These are phyloP conservation scores for Bovichtus variegatus DNA, from an alignment of 2,797 vertebrate species.

Conservation along the genomic window DNA sequence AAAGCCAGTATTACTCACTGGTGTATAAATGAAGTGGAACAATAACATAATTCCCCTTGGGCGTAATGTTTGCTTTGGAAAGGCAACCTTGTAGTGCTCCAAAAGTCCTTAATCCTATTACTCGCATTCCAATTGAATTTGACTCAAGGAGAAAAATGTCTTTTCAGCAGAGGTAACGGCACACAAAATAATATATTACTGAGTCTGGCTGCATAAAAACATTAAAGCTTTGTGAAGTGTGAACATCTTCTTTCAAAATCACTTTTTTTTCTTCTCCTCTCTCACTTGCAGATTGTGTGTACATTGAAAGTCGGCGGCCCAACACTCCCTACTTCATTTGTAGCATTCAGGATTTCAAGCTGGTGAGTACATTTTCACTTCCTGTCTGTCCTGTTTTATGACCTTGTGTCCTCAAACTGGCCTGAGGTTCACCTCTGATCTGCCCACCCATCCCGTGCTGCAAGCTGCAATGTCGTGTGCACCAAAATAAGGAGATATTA, in stretches of 20 bases:
- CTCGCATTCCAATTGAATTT: constrained; percentile 87
- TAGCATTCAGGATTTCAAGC: constrained; percentile 99
- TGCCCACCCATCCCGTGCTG: constrained; percentile 1
- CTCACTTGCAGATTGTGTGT: constrained; percentile 95
- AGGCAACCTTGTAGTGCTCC: constrained; percentile 82
- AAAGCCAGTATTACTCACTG: constrained; percentile 74
- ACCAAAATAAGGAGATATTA: constrained; percentile 32
- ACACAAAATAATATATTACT: constrained; percentile 69
- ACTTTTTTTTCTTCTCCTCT: constrained; percentile 24
- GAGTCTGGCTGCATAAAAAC: constrained; percentile 65
- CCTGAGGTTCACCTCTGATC: constrained; percentile 19
- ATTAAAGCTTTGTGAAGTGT: constrained; percentile 62
- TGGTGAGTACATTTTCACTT: constrained; percentile 90
- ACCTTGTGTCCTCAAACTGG: constrained; percentile 28
- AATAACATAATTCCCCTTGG: constrained; percentile 83
- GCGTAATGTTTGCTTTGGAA: constrained; percentile 87
- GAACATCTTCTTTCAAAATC: constrained; percentile 61
- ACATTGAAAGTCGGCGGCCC: constrained; percentile 97
- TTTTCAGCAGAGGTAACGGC: constrained; percentile 78
- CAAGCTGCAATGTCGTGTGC: constrained; percentile 31
- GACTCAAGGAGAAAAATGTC: constrained; percentile 80
- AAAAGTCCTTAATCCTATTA: constrained; percentile 89
- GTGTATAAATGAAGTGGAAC: constrained; percentile 84
- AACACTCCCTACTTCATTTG: constrained; percentile 99
- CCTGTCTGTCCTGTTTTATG: constrained; percentile 24